Conservation (phyloP, 2,113 vertebrate genomes). For the Prionailurus viverrinus region DNA sequence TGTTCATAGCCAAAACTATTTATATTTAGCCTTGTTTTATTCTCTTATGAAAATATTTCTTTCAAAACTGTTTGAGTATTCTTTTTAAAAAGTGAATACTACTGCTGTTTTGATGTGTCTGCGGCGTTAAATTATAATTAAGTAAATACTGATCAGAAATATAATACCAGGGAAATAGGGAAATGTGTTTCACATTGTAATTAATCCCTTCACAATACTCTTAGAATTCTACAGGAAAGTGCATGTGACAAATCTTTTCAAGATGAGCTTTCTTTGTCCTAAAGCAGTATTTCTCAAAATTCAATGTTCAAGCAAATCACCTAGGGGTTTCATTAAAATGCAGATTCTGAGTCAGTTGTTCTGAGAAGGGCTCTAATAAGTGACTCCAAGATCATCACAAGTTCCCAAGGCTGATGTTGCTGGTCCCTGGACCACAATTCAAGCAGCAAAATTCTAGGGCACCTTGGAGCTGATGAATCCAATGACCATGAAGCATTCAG, state of each 20-base stretch:
- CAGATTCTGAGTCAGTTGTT: not conserved
- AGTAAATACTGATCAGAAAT: constrained; percentile 65
- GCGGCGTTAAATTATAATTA: constrained; percentile 56
- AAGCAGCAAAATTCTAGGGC: not conserved
- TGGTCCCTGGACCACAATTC: not conserved
- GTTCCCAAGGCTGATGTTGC: not conserved
- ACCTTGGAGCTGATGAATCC: not conserved
- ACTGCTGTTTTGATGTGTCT: constrained; percentile 34
- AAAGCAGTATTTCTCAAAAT: constrained; percentile 3
- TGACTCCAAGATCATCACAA: not conserved
- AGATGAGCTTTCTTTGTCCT: not conserved
- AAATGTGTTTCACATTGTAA: constrained; percentile 49
- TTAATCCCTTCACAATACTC: constrained; percentile 50
- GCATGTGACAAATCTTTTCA: not conserved
- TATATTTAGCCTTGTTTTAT: constrained; percentile 40
- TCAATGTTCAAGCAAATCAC: not conserved
- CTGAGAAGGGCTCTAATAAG: not conserved
- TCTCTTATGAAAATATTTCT: constrained; percentile 14
- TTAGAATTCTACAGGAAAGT: not conserved
- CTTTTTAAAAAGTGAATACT: not conserved
- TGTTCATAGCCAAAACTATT: not conserved
- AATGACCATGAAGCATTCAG: not conserved
- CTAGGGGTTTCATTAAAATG: not conserved
- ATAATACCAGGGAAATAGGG: constrained; percentile 5
- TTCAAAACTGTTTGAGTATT: not conserved